phyloP scores from a whole-genome alignment of 2,888 invertebrate species.

The Blomia tropicalis region DNA sequence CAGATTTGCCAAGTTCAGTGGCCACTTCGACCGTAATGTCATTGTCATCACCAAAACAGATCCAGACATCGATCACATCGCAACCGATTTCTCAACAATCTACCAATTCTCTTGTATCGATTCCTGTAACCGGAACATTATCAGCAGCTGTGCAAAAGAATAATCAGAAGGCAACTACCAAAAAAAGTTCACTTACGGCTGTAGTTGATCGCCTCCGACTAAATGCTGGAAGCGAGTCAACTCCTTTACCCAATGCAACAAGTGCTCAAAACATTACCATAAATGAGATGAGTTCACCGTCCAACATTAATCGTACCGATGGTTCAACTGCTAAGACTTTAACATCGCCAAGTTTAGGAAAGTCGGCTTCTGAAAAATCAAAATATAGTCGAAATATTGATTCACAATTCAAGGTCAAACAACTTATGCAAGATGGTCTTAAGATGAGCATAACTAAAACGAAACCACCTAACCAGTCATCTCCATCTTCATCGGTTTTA shows the following conservation, averaged over 20 bases:
- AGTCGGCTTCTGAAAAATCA: neutral
- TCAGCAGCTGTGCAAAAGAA: neutral
- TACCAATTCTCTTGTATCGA: conserved; percentile 25
- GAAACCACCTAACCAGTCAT: conserved; percentile 18
- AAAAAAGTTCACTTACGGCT: conserved; percentile 20
- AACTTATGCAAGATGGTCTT: conserved; percentile 9
- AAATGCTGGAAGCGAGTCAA: conserved; percentile 24
- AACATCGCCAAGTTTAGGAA: neutral
- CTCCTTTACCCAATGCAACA: conserved; percentile 5
- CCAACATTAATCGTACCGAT: conserved; percentile 27
- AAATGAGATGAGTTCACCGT: conserved; percentile 26
- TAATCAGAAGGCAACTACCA: neutral
- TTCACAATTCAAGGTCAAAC: conserved; percentile 24
- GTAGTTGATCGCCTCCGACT: conserved; percentile 18
- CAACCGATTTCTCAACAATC: conserved; percentile 22
- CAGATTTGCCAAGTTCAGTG: neutral
- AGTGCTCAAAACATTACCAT: conserved; percentile 28
- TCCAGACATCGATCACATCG: conserved; percentile 25
- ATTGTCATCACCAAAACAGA: conserved; percentile 58
- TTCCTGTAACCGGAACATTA: neutral
- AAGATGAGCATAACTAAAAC: conserved; percentile 26
- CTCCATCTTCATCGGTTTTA: neutral
- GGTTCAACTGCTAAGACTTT: conserved; percentile 9
- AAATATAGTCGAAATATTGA: conserved; percentile 20
- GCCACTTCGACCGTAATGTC: conserved; percentile 47